Evolutionary conservation across 2,797 vertebrate genomes (phyloP).

Genomic region (Muscicapa comitata): DNA sequence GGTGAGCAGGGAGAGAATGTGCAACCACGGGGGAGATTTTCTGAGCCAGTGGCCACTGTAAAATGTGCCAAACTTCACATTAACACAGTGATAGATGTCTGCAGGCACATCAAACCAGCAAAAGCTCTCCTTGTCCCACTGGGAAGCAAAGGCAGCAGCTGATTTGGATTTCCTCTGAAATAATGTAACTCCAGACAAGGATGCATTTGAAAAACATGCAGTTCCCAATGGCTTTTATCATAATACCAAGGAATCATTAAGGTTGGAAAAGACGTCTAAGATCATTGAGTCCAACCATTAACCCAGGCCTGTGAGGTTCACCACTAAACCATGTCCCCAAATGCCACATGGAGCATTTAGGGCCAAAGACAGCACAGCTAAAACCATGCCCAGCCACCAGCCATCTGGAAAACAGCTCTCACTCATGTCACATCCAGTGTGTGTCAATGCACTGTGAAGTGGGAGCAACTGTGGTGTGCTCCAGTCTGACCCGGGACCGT

Average conservation of each 20-base stretch:
- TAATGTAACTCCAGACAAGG: background rate
- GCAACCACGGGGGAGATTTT: background rate
- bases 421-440: fast-evolving
- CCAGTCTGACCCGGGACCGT: background rate
- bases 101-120: background rate
- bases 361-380: background rate
- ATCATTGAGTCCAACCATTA: background rate
- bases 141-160: background rate
- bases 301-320: background rate
- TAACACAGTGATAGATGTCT: background rate
- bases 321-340: background rate
- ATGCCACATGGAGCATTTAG: background rate
- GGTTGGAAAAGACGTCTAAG: background rate
- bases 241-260: background rate
- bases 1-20: fast-evolving
- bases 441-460: background rate
- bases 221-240: background rate
- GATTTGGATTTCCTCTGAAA: background rate
- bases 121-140: background rate
- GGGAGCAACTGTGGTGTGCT: fast-evolving
- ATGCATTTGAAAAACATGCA: fast-evolving
- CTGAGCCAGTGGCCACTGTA: background rate
- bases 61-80: background rate
- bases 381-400: background rate
- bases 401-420: background rate